phyloP scores from a whole-genome alignment of 1,140 invertebrate species.

The Ceratosolen fusciceps region DNA sequence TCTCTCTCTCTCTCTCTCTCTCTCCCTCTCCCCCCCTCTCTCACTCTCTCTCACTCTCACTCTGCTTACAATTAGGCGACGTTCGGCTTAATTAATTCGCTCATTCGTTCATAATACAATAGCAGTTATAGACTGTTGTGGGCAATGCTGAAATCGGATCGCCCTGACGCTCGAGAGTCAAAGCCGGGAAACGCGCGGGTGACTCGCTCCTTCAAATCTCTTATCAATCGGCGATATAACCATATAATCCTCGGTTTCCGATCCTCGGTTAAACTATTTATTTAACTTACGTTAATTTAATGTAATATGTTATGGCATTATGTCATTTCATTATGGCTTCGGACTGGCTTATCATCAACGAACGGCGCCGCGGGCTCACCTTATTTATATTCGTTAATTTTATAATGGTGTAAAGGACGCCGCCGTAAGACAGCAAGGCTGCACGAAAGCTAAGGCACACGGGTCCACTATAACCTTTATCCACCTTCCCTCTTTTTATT shows the following conservation, averaged over 20 bases:
- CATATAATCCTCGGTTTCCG: neutral
- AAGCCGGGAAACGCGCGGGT: neutral
- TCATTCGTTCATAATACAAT: constrained; percentile 32
- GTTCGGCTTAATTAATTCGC: neutral
- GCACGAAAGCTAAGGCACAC: constrained; percentile 52
- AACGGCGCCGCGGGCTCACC: constrained; percentile 6
- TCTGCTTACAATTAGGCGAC: constrained; percentile 50
- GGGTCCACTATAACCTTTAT: constrained; percentile 49
- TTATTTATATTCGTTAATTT: constrained; percentile 5
- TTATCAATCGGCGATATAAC: constrained; percentile 60
- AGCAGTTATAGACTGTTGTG: constrained; percentile 61
- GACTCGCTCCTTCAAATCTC: constrained; percentile 50
- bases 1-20: neutral
- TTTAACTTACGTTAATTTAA: constrained; percentile 56
- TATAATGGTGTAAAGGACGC: constrained; percentile 64
- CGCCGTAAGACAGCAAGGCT: constrained; percentile 53
- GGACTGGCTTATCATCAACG: constrained; percentile 50
- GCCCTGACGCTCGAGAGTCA: constrained; percentile 26
- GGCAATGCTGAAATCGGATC: constrained; percentile 51
- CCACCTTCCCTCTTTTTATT: constrained; percentile 43
- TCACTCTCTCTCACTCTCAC: constrained; percentile 5
- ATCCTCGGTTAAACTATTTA: constrained; percentile 24
- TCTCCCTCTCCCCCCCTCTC: neutral
- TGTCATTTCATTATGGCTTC: constrained; percentile 70
- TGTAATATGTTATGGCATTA: constrained; percentile 69